These are phyloP conservation scores for Tachysurus fulvidraco DNA, from an alignment of 2,113 vertebrate species.

Conservation along the genomic window DNA sequence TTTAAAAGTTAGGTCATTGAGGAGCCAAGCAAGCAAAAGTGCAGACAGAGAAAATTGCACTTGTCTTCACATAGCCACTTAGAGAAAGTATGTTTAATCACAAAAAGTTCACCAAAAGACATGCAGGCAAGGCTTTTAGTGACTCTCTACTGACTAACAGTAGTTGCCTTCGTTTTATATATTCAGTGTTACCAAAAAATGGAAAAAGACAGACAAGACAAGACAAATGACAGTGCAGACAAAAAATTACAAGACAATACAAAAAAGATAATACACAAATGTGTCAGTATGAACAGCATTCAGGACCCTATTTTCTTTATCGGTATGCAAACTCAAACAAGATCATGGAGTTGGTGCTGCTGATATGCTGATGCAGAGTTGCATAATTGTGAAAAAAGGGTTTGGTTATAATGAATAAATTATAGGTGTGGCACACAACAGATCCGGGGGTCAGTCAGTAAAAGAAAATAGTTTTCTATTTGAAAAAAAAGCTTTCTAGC, in stretches of 20 bases:
- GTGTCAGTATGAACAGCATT: neutral
- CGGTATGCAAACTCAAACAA: neutral
- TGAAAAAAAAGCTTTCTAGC: neutral
- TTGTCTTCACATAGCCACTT: neutral
- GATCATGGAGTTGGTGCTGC: neutral
- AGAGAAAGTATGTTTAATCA: conserved; percentile 20
- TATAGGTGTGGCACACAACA: neutral
- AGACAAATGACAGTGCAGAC: no score
- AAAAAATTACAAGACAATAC: no score
- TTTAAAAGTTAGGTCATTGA: conserved; percentile 18
- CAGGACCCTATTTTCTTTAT: neutral
- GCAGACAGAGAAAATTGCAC: neutral
- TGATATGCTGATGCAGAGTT: neutral
- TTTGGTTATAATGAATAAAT: neutral
- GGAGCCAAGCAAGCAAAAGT: conserved; percentile 23
- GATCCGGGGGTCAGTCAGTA: neutral
- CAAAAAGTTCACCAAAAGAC: neutral
- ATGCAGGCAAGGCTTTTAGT: no score
- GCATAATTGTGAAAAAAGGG: neutral
- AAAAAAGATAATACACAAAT: neutral
- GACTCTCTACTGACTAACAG: neutral
- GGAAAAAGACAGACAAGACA: no score
- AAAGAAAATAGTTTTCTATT: neutral
- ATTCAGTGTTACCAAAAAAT: neutral
- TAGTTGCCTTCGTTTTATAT: neutral